Conservation (phyloP, 2,113 vertebrate species). For the Solea solea region DNA sequence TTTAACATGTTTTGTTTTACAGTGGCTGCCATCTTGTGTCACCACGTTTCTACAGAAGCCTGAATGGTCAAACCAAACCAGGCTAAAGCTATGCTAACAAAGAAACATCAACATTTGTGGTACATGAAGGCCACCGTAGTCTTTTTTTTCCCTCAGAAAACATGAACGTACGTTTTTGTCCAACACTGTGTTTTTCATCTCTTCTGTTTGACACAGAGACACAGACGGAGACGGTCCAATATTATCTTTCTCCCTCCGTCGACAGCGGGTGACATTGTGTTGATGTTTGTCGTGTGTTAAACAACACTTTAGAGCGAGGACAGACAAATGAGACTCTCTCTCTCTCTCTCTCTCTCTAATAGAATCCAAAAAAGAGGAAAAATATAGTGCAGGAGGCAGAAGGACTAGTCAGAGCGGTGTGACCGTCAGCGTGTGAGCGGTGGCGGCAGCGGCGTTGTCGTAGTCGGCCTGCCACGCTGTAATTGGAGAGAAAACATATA, state of each 20-base stretch:
- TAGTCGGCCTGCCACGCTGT: slow-evolving; percentile 79
- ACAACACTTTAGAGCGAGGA: slow-evolving; percentile 83
- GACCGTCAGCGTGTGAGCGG: slow-evolving; percentile 79
- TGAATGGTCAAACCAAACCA: too few relatives aligned
- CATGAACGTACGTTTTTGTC: too few relatives aligned
- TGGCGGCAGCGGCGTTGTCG: slow-evolving; percentile 67
- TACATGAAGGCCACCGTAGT: too few relatives aligned
- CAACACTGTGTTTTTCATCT: too few relatives aligned
- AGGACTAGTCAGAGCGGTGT: slow-evolving; percentile 84
- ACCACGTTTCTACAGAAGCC: too few relatives aligned
- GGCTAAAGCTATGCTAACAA: too few relatives aligned
- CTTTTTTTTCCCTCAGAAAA: too few relatives aligned
- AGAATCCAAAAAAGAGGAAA: slow-evolving; percentile 84
- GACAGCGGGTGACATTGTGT: slow-evolving; percentile 72
- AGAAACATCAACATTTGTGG: too few relatives aligned
- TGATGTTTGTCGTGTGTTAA: slow-evolving; percentile 81
- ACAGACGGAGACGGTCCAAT: slow-evolving; percentile 35
- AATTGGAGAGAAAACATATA: slow-evolving; percentile 89
- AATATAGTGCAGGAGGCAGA: slow-evolving; percentile 82
- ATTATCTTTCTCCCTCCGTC: slow-evolving; percentile 63
- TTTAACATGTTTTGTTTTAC: too few relatives aligned
- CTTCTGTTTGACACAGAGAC: too few relatives aligned
- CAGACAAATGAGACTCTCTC: slow-evolving; percentile 77
- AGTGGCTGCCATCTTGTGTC: too few relatives aligned
- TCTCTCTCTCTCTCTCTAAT: slow-evolving; percentile 76